phyloP scores from a whole-genome alignment of 1,140 invertebrate species.

The Drosophila varians region DNA sequence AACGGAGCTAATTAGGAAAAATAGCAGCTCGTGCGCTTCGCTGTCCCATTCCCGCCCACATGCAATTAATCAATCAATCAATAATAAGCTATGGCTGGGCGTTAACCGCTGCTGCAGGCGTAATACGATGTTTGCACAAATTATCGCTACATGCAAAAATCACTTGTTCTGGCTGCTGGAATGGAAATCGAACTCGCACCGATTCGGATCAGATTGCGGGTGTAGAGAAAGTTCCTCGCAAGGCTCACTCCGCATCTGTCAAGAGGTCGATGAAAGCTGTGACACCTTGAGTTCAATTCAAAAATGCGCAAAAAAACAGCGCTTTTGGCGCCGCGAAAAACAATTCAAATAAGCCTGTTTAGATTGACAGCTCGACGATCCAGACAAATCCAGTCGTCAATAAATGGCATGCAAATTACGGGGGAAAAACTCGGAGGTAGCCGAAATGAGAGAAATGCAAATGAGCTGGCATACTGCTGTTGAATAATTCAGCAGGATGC shows the following conservation, averaged over 20 bases:
- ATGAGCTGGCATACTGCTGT: constrained; percentile 45
- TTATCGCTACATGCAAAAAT: constrained; percentile 41
- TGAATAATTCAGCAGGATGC: constrained; percentile 76
- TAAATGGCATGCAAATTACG: constrained; percentile 64
- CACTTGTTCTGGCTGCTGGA: constrained; percentile 18
- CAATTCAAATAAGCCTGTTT: constrained; percentile 55
- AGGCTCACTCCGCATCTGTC: background rate
- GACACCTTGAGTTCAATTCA: constrained; percentile 26
- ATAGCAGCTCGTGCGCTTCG: constrained; percentile 2
- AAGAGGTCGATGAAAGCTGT: background rate
- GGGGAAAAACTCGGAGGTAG: constrained; percentile 40
- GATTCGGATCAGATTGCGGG: background rate
- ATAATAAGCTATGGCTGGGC: constrained; percentile 10
- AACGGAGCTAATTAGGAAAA: constrained; percentile 44
- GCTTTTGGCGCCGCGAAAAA: constrained; percentile 22
- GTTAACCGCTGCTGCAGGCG: constrained; percentile 16
- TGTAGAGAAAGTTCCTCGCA: background rate
- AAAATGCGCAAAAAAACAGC: constrained; percentile 5
- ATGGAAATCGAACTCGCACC: background rate
- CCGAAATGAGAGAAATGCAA: constrained; percentile 66
- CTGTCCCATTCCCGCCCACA: background rate
- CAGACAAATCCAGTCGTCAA: constrained; percentile 53
- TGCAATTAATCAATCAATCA: constrained; percentile 59
- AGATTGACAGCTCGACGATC: constrained; percentile 50
- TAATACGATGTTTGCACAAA: constrained; percentile 48